Evolutionary conservation across 2,797 vertebrate species (phyloP), one percentile per base, ranked within the genome.

Genomic region (Thaleichthys pacificus): DNA sequence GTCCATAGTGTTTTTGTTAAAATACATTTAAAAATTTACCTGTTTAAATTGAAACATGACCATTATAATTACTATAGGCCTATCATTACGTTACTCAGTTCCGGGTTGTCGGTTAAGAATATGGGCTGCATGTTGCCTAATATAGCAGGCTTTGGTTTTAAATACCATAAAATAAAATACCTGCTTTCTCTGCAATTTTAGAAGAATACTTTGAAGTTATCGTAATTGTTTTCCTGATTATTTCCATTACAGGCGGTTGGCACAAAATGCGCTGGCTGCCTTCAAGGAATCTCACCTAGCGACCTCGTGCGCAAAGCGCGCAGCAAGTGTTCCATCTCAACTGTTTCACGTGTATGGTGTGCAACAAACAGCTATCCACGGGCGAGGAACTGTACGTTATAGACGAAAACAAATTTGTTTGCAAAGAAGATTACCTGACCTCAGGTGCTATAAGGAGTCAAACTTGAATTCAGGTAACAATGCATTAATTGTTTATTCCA

Each of bases 271-370:
- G 96, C 97, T 0, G 97, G 97, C 64, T 98, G 97, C 4, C 93
- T 95, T 11, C 95, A 98, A 84, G 97, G 97, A 51, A 98, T 98
- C 91, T 98, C 96, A 0, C 96, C 97, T 2, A 97, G 93, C 61
- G 97, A 98, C 91, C 89, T 98, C 76, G 97, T 98, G 66, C 93
- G 97, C 24, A 97, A 96, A 88, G 97, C 97, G 2, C 94, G 97
- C 78, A 95, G 92, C 86, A 97, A 87, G 97, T 98, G 78, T 98
- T 98, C 69, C 97, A 98, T 76, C 94, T 98, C 82, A 98, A 97
- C 94, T 98, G 97, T 87, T 98, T 98, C 89, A 98, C 97, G 74
- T 98, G 97, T 90, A 96, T 96, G 96, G 96, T 97, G 74, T 98
- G 97, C 80, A 97, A 97, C 93, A 98, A 98, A 86, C 97, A 98